Base-by-base conservation (phyloP, 1,140 invertebrate species). In the Heliothis virescens region DNA sequence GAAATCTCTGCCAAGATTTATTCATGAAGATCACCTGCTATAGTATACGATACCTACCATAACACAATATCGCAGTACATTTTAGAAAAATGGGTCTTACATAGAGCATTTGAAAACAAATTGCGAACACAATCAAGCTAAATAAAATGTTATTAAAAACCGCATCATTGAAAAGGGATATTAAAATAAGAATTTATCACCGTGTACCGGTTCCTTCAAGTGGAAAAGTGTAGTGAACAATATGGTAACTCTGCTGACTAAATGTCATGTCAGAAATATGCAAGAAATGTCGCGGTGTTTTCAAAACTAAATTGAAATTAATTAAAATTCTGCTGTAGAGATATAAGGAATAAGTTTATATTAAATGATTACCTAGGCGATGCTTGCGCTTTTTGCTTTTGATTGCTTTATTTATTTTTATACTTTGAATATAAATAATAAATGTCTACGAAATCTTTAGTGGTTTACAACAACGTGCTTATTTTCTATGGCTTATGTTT, bases 231-330 rank as follows among this genome's bases (percentile, higher is more conserved):
- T 18, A 16, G 47, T 41, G 3, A 18, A 18, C 11, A 11, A 29
- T 21, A 13, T 67, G 63, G 63, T 15, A 67, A 67, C 63, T 21
- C 29, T 21, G 9, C n/a, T n/a, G 7, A 52, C 18, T 41, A 9
- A 48, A 11, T 67, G 34, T 50, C 47, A 67, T 15, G n/a, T 26
- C 57, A n/a, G 15, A 18, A 47, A 15, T 57, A 10, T 18, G 18
- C 3, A 34, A 18, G 18, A 69, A 52, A 52, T 69, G 65, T 69
- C 65, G 48, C 65, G 65, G 65, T 69, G 48, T 26, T n/a, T 69
- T 69, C n/a, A 48, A 69, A 69, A 69, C 7, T 18, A 48, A 52
- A 16, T 53, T 12, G 41, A 67, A 50, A 18, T 16, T 3, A 65
- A 13, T n/a, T 67, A 67, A 67, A 67, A 52, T 69, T 69, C 26